Evolutionary conservation across 2,888 invertebrate species (phyloP), one percentile per base, ranked within the genome.

Genomic region (Podotricha telesiphe): DNA sequence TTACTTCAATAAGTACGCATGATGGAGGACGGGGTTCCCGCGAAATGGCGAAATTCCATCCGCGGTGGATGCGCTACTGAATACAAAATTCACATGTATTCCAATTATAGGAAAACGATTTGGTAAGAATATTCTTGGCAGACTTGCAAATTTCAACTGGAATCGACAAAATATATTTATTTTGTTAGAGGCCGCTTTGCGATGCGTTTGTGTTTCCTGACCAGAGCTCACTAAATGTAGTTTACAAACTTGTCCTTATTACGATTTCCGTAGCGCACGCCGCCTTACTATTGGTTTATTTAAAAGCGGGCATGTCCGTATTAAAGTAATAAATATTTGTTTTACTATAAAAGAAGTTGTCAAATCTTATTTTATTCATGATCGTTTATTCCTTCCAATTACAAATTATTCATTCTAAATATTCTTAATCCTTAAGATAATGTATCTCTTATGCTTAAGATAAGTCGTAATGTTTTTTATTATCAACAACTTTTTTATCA

Each of bases 31-130:
- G 83, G 82, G 83, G 85, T 83, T 80, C 80, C 84, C 87, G 87
- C 88, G 89, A 86, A 91, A 88, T 83, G 89, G 87, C 85, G 85
- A 82, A 89, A 88, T 89, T 89, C 88, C 90, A 91, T 89, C 88
- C 88, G 85, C 87, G 82, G 86, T 88, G 83, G 89, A 91, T 90
- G 90, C 91, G 90, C 90, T 83, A 87, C 91, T 91, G 92, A 93
- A 93, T 93, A 93, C 92, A 91, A 92, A 78, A 93, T 93, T 91
- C 91, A 91, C 88, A 93, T 92, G 91, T 92, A 92, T 91, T 92
- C 92, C 92, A 93, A 93, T 93, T 93, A 93, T 92, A 92, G 92
- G 92, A 93, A 93, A 93, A 93, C 92, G 92, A 93, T 93, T 92
- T 92, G 89, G 86, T 91, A 91, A 87, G 88, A 91, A 93, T 92